A percentile compares a stretch with the other conserved stretches of the same genome.
phyloP scores from a whole-genome alignment of 2,113 vertebrate species.

The Regulus satrapa region DNA sequence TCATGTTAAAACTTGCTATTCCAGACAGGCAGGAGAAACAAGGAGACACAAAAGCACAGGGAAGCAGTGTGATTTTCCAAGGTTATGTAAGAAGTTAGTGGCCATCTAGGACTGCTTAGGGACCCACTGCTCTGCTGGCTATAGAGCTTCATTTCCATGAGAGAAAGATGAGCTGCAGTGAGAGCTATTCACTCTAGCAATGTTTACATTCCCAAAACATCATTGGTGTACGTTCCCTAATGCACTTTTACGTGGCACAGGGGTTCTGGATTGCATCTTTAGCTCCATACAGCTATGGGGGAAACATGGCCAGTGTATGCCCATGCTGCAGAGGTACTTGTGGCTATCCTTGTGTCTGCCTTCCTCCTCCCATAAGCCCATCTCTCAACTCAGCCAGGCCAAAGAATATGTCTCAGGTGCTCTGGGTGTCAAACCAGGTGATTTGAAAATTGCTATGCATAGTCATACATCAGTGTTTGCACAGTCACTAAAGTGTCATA shows the following conservation, averaged over 20 bases:
- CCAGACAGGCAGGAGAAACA: not conserved
- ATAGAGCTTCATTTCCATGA: not conserved
- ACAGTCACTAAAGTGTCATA: not conserved
- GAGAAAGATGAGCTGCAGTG: not conserved
- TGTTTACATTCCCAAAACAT: not conserved
- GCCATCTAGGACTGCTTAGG: not conserved
- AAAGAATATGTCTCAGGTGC: not conserved
- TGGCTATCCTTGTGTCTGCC: not conserved
- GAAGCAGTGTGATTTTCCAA: not conserved
- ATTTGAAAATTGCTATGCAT: not conserved
- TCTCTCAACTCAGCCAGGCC: not conserved
- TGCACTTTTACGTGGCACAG: not conserved
- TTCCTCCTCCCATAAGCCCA: not conserved
- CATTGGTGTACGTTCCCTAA: not conserved
- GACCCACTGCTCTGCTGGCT: not conserved
- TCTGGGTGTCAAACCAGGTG: not conserved
- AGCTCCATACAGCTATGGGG: not conserved
- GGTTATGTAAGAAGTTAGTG: not conserved
- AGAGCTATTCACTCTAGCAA: not conserved
- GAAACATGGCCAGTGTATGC: not conserved
- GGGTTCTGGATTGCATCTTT: not conserved
- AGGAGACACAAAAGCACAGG: not conserved
- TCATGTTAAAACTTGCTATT: not conserved
- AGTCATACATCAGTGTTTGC: not conserved
- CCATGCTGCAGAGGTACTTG: rapidly evolving